Percentiles rank a stretch among this genome's conserved stretches.
These are phyloP conservation scores for Cyrtodaria siliqua DNA, from an alignment of 2,888 invertebrate genomes.

Conservation along the genomic window DNA sequence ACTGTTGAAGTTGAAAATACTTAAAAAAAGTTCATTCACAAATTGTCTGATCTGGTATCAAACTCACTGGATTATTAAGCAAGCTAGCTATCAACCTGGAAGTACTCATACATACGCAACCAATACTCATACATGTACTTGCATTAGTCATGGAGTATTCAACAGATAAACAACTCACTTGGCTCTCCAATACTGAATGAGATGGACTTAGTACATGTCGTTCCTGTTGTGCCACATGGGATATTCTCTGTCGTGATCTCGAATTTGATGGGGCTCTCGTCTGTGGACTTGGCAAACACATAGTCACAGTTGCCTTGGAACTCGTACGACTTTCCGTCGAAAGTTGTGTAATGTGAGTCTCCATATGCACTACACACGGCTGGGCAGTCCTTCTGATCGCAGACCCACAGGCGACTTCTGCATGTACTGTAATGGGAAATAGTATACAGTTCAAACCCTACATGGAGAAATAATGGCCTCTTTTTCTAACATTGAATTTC, in stretches of 20 bases:
- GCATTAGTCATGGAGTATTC: no score
- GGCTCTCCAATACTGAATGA: conserved; percentile 77
- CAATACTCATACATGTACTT: no score
- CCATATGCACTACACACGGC: conserved; percentile 95
- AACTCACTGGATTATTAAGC: no score
- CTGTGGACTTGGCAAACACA: conserved; percentile 89
- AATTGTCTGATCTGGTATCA: no score
- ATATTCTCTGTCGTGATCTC: conserved; percentile 93
- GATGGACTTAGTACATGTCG: conserved; percentile 95
- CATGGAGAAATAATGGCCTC: no score
- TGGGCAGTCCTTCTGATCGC: conserved; percentile 89
- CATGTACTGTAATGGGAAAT: conserved; percentile 76
- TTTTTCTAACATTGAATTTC: no score
- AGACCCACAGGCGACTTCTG: conserved; percentile 91
- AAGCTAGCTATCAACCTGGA: no score
- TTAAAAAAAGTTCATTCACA: no score
- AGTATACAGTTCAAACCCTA: no score
- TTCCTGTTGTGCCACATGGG: conserved; percentile 94
- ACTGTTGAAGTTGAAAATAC: no score
- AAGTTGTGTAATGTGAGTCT: conserved; percentile 95
- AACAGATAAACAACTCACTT: conserved; percentile 47
- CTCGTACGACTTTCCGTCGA: conserved; percentile 93
- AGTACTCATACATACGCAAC: no score
- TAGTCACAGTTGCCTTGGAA: conserved; percentile 97
- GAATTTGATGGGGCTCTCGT: conserved; percentile 71